Base-by-base conservation (phyloP, 2,888 invertebrate genomes). In the Zhuqinia jingwanae region DNA sequence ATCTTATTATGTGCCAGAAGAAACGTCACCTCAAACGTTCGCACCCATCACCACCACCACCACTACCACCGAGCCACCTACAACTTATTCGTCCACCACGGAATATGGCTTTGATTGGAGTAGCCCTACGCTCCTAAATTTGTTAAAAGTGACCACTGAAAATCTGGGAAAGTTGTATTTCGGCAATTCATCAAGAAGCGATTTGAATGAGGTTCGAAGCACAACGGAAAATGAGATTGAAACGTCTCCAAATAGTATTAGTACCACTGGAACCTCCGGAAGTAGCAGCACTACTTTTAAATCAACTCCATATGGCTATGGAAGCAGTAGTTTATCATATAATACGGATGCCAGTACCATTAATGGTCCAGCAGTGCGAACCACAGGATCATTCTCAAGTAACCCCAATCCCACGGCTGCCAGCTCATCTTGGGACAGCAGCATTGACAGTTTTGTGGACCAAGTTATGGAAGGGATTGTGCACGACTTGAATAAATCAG, bases 391-490 rank as follows among this genome's bases (percentile, higher is more conserved):
- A 60, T 30, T 60, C 22, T 30, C 36, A 36, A 36, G 5, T 36
- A 36, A 36, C 50, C n/a, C 13, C 50, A 58, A 25, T 15, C 22
- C 60, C 42, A 20, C 77, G 2, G 42, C 45, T 8, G 60, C n/a
- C n/a, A 36, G 36, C 8, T 15, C 58, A 30, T 50, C 70, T 17
- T 87, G 82, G 87, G 87, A 87, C 22, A 56, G 70, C 15, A 87
- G 83, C 60, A 77, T 88, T 30, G 87, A 88, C 75, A 81, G 81
- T 22, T 88, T 88, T 53, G 84, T 88, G 0, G 87, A 88, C 60
- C 87, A 88, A 70, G 88, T 88, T 11, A 87, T 88, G 3, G 87
- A 87, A 70, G 87, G 88, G n/a, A 84, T 88, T 73, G 88, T 87
- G 10, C 63, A 70, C 5, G 84, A 87, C 45, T 45, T 88, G 15